A percentile compares a stretch with the other conserved stretches of the same genome.
Conservation (phyloP, 2,113 vertebrate species). For the Oceanodroma tethys region DNA sequence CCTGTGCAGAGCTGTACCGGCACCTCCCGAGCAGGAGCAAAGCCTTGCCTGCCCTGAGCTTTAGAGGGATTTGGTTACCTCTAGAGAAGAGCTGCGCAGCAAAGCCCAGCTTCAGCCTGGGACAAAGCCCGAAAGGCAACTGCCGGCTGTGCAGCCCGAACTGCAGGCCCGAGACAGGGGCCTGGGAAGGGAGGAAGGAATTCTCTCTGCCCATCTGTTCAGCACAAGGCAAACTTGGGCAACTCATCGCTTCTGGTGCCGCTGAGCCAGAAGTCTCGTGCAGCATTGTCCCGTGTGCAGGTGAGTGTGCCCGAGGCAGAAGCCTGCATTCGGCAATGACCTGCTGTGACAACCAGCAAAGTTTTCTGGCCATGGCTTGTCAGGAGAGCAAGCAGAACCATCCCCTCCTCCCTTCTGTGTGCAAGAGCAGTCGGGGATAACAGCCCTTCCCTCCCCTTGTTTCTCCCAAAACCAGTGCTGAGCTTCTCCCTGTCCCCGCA, state of each 20-base stretch:
- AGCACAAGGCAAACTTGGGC: not conserved
- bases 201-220: not conserved
- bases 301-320: not conserved
- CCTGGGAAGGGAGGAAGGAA: not conserved
- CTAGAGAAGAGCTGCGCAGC: not conserved
- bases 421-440: not conserved
- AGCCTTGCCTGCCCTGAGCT: not conserved
- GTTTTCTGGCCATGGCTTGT: not conserved
- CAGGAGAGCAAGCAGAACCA: not conserved
- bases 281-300: not conserved
- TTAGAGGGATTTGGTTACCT: not conserved
- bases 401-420: not conserved
- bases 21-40: not conserved
- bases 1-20: not conserved
- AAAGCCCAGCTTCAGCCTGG: too few species aligned
- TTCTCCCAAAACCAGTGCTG: not conserved
- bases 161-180: not conserved
- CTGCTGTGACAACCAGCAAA: not conserved
- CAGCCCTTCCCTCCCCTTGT: not conserved
- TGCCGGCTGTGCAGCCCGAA: fast-evolving
- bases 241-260: not conserved
- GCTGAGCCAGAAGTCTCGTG: fast-evolving
- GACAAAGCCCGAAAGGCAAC: too few species aligned
- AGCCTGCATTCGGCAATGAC: not conserved
- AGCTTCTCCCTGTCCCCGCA: not conserved